A percentile compares a stretch with the other conserved stretches of the same genome.
These are phyloP conservation scores for Champsocephalus gunnari DNA, from an alignment of 2,797 vertebrate species.

Conservation along the genomic window DNA sequence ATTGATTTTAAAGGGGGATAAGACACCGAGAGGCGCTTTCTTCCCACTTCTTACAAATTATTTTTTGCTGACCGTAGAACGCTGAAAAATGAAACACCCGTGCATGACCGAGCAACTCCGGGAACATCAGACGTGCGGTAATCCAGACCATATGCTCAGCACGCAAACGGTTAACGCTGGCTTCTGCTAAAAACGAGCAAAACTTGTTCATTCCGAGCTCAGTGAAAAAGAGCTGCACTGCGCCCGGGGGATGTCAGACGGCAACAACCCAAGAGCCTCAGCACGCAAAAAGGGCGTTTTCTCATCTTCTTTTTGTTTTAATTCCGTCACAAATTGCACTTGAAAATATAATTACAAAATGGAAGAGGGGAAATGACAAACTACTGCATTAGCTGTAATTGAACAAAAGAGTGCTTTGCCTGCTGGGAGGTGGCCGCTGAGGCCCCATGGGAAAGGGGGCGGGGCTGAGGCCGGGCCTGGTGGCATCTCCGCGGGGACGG, in stretches of 20 bases:
- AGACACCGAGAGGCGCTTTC: constrained; percentile 42
- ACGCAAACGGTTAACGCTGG: constrained; percentile 93
- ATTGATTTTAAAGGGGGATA: constrained; percentile 60
- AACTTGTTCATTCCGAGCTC: constrained; percentile 96
- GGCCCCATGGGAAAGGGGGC: constrained; percentile 94
- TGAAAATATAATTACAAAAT: constrained; percentile 98
- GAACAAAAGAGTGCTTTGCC: constrained; percentile 98
- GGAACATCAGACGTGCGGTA: constrained; percentile 83
- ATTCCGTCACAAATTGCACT: constrained; percentile 94
- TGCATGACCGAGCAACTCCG: constrained; percentile 87
- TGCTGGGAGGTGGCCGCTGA: constrained; percentile 92
- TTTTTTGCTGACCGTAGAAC: constrained; percentile 55
- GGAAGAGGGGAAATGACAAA: constrained; percentile 88
- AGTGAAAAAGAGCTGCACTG: constrained; percentile 90
- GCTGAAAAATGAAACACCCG: constrained; percentile 74
- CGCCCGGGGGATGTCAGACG: constrained; percentile 89
- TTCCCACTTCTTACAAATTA: constrained; percentile 46
- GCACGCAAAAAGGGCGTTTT: constrained; percentile 89
- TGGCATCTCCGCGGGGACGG: constrained; percentile 88
- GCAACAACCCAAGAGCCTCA: constrained; percentile 88
- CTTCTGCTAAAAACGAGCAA: constrained; percentile 84
- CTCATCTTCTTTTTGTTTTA: constrained; percentile 72
- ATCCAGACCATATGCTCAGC: constrained; percentile 95
- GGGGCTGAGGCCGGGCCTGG: constrained; percentile 89
- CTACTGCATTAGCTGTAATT: constrained; percentile 99